These are phyloP conservation scores for Nemopilema nomurai DNA, from an alignment of 30 jellyfish, hydroid and myxozoan genomes.

Conservation along the genomic window DNA sequence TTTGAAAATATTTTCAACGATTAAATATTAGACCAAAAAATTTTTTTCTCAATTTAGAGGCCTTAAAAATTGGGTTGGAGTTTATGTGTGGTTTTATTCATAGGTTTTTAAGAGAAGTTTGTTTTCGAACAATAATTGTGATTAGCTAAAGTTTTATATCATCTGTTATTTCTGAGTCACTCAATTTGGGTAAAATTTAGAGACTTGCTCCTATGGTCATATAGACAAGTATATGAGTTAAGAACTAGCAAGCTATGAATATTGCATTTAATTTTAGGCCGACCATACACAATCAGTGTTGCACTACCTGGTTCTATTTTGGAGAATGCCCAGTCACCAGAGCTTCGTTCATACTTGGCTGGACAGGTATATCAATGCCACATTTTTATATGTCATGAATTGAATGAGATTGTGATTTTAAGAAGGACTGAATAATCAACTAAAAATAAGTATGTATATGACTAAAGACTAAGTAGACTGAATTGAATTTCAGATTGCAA, in stretches of 20 bases:
- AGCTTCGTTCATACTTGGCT: slow-evolving; percentile 88
- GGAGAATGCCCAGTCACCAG: slow-evolving; percentile 98
- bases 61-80: too few species aligned
- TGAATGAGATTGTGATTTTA: background rate
- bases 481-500: slow-evolving; percentile 73
- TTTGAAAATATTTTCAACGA: too few species aligned
- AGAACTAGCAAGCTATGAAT: background rate
- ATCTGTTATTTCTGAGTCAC: too few species aligned
- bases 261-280: slow-evolving; percentile 15
- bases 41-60: too few species aligned
- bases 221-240: background rate
- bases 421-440: background rate
- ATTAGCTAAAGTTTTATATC: too few species aligned
- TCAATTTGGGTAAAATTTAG: background rate
- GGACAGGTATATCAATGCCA: slow-evolving; percentile 91
- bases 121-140: too few species aligned
- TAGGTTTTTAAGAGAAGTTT: too few species aligned
- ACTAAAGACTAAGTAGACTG: background rate
- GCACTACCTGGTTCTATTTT: slow-evolving; percentile 94
- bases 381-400: background rate
- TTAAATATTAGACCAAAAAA: too few species aligned
- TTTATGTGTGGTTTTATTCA: too few species aligned
- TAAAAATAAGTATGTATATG: too few species aligned
- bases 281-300: slow-evolving; percentile 78
- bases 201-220: background rate